Evolutionary conservation across 2,888 invertebrate genomes (phyloP).

Genomic region (Drosophila incognita): DNA sequence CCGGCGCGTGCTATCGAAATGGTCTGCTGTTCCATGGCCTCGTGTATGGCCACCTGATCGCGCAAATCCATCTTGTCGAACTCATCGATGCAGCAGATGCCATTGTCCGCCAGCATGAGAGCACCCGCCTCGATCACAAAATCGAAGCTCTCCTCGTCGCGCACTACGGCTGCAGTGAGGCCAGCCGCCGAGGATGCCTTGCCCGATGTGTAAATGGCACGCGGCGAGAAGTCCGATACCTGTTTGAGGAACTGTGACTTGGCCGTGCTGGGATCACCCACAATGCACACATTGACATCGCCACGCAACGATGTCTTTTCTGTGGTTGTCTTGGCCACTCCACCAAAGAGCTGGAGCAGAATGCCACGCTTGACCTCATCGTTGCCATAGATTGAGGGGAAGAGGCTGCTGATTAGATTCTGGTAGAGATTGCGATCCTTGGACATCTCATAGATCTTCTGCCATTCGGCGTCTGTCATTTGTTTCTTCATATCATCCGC

Average conservation of each 20-base stretch:
- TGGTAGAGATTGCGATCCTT: conserved; percentile 95
- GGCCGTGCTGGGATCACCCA: conserved; percentile 99
- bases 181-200: conserved; percentile 99
- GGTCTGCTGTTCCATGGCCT: conserved; percentile 99
- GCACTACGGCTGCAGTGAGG: conserved; percentile 98
- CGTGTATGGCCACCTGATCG: conserved; percentile 99
- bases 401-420: conserved; percentile 95
- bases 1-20: conserved; percentile 99
- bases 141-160: conserved; percentile 98
- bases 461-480: conserved; percentile 97
- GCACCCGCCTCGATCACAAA: conserved; percentile 99
- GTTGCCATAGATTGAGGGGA: conserved; percentile 98
- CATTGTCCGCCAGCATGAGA: conserved; percentile 99
- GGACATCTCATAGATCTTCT: conserved; percentile 98
- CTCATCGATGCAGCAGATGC: conserved; percentile 99
- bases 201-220: conserved; percentile 99
- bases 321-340: conserved; percentile 96
- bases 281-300: conserved; percentile 98
- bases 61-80: conserved; percentile 99
- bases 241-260: conserved; percentile 98
- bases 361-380: conserved; percentile 97
- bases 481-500: conserved; percentile 96
- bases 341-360: conserved; percentile 97
- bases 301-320: conserved; percentile 97
- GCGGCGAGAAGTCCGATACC: conserved; percentile 96